Evolutionary conservation across 2,888 invertebrate species (phyloP), one percentile per base, ranked within the genome.

Genomic region (Anaspis maculata): DNA sequence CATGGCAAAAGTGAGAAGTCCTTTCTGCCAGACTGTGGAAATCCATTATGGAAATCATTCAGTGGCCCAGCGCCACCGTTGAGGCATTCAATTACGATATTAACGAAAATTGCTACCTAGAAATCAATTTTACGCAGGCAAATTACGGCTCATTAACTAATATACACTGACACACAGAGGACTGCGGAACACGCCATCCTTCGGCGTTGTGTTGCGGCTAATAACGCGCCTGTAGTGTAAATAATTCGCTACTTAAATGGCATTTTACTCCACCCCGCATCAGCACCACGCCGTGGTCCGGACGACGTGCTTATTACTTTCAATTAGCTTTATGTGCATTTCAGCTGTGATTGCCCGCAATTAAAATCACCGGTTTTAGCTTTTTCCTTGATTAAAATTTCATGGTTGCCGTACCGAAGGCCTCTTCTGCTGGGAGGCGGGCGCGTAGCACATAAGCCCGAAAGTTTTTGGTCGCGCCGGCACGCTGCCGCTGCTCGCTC

Each of bases 281-380:
- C n/a, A n/a, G n/a, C n/a, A n/a, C 32, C 24, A 24, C 7, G 16
- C 23, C 37, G 23, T 16, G 4, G 25, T 21, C 31, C 22, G 27
- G 31, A 41, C 41, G 48, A 46, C 45, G 48, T 44, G 54, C 56
- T 59, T 56, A 58, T 61, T 61, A 59, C 54, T 54, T 51, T 54
- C 60, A 61, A 60, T 61, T 60, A 60, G 52, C 55, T 58, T 60
- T 57, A 57, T 57, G 58, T 50, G 52, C 51, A 50, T 56, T 56
- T 53, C 51, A 49, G 52, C 51, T 51, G 52, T 56, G 56, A 59
- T 60, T 60, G 56, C 54, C 46, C 41, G 56, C 59, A 59, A 59
- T 61, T 60, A 60, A 59, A 57, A 59, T 55, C 56, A 52, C 50
- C 52, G 56, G 49, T 48, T 46, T 50, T 37, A 48, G 57, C 59